phyloP scores from a whole-genome alignment of 2,888 invertebrate genomes.

The Aquatica leii region DNA sequence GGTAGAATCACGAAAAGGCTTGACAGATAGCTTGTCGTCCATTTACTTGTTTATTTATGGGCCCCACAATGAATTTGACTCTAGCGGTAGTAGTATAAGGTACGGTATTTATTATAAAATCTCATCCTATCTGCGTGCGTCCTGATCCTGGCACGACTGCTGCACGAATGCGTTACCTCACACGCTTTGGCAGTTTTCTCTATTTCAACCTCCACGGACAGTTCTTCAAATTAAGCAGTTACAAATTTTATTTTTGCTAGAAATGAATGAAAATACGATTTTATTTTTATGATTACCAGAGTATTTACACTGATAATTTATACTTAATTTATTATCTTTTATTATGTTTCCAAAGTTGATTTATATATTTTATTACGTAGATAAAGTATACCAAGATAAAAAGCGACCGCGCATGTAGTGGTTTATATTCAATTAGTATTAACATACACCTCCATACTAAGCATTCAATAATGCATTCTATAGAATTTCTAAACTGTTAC shows the following conservation, averaged over 20 bases:
- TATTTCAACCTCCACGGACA: constrained; percentile 25
- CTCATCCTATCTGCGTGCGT: constrained; percentile 29
- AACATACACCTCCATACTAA: not conserved
- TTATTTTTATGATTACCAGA: no score
- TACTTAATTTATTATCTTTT: no score
- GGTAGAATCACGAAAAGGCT: constrained; percentile 41
- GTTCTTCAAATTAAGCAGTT: constrained; percentile 24
- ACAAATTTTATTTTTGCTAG: constrained; percentile 16
- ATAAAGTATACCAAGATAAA: no score
- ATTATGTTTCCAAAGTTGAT: no score
- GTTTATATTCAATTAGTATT: constrained; percentile 3
- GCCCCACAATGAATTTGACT: constrained; percentile 31
- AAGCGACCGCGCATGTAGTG: no score
- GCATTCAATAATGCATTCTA: not conserved
- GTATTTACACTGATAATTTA: no score
- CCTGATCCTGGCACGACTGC: constrained; percentile 35
- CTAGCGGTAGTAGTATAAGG: constrained; percentile 32
- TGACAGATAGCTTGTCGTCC: constrained; percentile 47
- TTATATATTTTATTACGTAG: no score
- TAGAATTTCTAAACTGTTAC: not conserved
- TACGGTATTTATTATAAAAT: constrained; percentile 34
- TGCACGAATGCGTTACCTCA: constrained; percentile 31
- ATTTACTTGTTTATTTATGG: constrained; percentile 45
- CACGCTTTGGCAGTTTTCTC: constrained; percentile 34
- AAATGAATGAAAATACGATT: constrained; percentile 7